These are phyloP conservation scores for Hyperopisus bebe DNA, from an alignment of 2,113 vertebrate species.

Conservation along the genomic window DNA sequence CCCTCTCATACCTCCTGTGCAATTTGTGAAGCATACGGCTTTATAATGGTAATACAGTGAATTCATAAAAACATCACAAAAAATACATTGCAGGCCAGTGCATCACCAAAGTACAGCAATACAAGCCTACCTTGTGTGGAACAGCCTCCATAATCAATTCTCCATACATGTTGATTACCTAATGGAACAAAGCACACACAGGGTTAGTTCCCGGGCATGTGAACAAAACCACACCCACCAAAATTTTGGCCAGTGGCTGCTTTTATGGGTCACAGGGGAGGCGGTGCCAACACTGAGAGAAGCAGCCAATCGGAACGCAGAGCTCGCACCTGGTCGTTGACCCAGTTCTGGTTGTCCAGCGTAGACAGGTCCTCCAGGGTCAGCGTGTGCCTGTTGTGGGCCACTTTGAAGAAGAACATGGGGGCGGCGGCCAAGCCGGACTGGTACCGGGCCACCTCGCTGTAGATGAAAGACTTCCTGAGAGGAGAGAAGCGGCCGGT, in stretches of 20 bases:
- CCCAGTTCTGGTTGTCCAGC: constrained; percentile 93
- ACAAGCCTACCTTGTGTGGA: constrained; percentile 75
- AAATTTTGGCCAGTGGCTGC: neutral
- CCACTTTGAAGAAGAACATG: constrained; percentile 76
- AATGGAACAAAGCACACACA: neutral
- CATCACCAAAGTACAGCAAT: neutral
- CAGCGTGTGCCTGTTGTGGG: constrained; percentile 91
- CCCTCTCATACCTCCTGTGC: no score
- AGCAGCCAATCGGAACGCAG: neutral
- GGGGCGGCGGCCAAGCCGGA: constrained; percentile 76
- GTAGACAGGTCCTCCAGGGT: constrained; percentile 89
- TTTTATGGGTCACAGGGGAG: neutral
- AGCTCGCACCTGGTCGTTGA: constrained; percentile 84
- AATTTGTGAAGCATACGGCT: no score
- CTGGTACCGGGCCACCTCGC: constrained; percentile 79
- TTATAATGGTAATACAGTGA: no score
- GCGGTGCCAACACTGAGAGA: neutral
- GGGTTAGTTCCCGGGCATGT: neutral
- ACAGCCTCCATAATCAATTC: constrained; percentile 94
- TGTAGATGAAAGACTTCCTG: constrained; percentile 80
- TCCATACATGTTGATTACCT: constrained; percentile 99
- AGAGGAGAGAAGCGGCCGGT: constrained; percentile 32
- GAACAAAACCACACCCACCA: neutral
- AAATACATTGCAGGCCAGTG: neutral
- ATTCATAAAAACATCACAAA: neutral